Evolutionary conservation across 2,113 vertebrate genomes (phyloP).

Genomic region (Clarias macrocephalus): DNA sequence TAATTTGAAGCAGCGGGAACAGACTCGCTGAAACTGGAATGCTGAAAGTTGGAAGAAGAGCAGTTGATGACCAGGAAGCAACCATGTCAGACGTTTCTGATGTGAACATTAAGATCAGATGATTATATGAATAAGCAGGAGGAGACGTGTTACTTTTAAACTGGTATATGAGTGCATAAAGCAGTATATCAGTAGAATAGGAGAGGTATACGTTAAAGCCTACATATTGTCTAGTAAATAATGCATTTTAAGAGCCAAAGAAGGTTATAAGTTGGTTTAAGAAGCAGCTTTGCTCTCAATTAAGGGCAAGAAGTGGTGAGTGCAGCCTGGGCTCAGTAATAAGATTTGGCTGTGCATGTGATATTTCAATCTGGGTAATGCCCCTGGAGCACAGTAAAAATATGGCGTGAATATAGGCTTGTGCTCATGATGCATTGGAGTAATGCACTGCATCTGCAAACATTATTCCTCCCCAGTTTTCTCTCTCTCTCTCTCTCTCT

Average conservation of each 20-base stretch:
- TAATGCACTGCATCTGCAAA: constrained; percentile 44
- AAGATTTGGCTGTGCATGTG: constrained; percentile 68
- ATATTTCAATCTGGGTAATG: constrained; percentile 67
- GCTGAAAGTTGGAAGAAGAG: not conserved
- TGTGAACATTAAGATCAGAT: not conserved
- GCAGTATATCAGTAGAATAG: not conserved
- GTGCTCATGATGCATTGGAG: constrained; percentile 53
- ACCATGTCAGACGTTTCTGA: not conserved
- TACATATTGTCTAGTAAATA: not conserved
- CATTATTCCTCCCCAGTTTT: not conserved
- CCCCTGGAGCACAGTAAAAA: constrained; percentile 60
- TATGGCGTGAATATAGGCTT: constrained; percentile 66
- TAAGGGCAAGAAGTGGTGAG: constrained; percentile 28
- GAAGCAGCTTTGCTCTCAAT: constrained; percentile 32
- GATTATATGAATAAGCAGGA: not conserved
- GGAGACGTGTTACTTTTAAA: not conserved
- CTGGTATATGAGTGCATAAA: not conserved
- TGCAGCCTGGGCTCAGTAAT: constrained; percentile 58
- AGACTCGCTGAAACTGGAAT: not conserved
- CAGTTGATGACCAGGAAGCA: not conserved
- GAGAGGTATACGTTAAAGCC: not conserved
- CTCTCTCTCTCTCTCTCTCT: not conserved
- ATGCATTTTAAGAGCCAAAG: not conserved
- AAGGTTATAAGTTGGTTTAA: constrained; percentile 22
- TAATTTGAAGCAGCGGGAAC: not conserved